A percentile compares a stretch with the other conserved stretches of the same genome.
These are phyloP conservation scores for Stomatorhinus ivindoensis DNA, from an alignment of 2,113 vertebrate species.

Conservation along the genomic window DNA sequence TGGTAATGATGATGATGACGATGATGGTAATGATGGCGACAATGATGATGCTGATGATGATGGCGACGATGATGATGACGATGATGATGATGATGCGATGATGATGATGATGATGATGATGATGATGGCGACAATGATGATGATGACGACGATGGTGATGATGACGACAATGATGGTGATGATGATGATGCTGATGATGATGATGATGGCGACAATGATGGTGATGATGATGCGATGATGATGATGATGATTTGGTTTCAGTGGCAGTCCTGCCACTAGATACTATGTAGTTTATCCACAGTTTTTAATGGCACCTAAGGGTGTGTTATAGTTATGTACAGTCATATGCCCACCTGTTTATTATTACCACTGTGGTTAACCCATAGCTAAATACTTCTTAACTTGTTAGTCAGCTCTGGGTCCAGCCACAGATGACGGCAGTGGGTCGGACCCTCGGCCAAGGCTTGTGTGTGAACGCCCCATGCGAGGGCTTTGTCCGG, in stretches of 20 bases:
- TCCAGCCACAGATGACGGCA: not conserved
- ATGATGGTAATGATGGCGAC: not conserved
- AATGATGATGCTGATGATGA: not conserved
- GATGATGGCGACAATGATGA: too few relatives aligned
- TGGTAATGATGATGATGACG: rapidly evolving
- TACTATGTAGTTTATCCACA: not conserved
- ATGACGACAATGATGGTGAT: too few relatives aligned
- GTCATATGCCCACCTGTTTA: not conserved
- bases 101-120: too few relatives aligned
- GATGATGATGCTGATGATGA: too few relatives aligned
- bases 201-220: too few relatives aligned
- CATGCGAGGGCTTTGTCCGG: not conserved
- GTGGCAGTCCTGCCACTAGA: not conserved
- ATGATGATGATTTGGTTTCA: not conserved
- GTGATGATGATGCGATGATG: too few relatives aligned
- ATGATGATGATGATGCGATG: too few relatives aligned
- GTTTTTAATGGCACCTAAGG: not conserved
- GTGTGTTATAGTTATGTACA: not conserved
- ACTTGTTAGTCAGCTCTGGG: not conserved
- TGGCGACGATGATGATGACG: too few relatives aligned
- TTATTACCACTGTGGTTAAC: not conserved
- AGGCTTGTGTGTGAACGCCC: not conserved
- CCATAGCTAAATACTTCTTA: not conserved
- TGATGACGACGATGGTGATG: too few relatives aligned
- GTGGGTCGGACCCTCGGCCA: not conserved